phyloP scores from a whole-genome alignment of 1,140 invertebrate genomes.

The Dreissena polymorpha region DNA sequence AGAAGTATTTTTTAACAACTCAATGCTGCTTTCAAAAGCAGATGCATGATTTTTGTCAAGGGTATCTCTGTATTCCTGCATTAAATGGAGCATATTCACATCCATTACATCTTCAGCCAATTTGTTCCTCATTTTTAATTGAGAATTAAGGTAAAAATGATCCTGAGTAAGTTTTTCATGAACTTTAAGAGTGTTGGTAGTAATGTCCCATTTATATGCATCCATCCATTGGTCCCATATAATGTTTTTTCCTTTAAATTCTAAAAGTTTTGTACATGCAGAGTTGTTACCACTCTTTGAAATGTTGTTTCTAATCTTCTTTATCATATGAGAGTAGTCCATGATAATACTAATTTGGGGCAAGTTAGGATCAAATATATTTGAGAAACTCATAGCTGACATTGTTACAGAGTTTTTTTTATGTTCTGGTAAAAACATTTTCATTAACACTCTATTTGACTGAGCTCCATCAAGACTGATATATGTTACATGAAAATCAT shows the following conservation, averaged over 20 bases:
- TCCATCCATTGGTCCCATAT: constrained; percentile 32
- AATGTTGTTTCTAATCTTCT: constrained; percentile 40
- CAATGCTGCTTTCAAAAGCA: constrained; percentile 10
- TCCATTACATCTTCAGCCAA: constrained; percentile 46
- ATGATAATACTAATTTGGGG: constrained; percentile 14
- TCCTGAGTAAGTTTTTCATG: constrained; percentile 41
- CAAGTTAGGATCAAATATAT: not conserved
- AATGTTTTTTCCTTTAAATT: constrained; percentile 22
- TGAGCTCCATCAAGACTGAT: constrained; percentile 44
- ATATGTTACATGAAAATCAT: constrained; percentile 37
- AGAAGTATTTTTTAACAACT: constrained; percentile 22
- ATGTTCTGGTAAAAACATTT: constrained; percentile 23
- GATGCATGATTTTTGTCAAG: not conserved
- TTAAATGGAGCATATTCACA: constrained; percentile 39
- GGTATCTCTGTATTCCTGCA: not conserved
- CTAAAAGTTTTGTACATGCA: not conserved
- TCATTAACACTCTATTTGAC: constrained; percentile 34
- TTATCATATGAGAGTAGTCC: constrained; percentile 30
- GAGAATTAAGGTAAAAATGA: constrained; percentile 34
- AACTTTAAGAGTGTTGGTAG: constrained; percentile 9
- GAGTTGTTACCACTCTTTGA: constrained; percentile 18
- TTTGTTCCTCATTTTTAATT: constrained; percentile 43
- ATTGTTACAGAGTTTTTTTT: not conserved
- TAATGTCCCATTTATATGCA: constrained; percentile 19
- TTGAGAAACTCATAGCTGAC: not conserved